A percentile compares a stretch with the other conserved stretches of the same genome.
Evolutionary conservation across 53 echinoderm and acorn worm genomes (phyloP).

Genomic region (Arbacia lixula): DNA sequence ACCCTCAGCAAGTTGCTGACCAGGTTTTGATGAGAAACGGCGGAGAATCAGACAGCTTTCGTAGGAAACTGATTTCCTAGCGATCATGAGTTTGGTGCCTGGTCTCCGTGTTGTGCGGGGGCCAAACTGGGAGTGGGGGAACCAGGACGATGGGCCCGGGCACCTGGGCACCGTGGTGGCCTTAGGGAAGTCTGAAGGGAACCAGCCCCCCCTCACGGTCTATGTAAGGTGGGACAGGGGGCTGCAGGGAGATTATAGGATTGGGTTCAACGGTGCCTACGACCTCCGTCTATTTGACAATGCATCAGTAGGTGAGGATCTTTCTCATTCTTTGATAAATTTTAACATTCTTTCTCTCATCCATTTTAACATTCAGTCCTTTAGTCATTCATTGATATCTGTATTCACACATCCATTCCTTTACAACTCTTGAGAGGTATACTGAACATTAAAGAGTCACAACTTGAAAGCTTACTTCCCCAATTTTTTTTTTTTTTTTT

Average conservation of each 20-base stretch:
- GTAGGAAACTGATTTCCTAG: too few relatives aligned
- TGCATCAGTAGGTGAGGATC: slow-evolving; percentile 29
- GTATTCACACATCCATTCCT: too few relatives aligned
- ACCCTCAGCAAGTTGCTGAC: too few relatives aligned
- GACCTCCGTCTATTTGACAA: slow-evolving; percentile 48
- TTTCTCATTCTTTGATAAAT: not conserved
- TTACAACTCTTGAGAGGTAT: too few relatives aligned
- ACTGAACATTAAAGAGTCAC: too few relatives aligned
- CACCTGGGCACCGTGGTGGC: slow-evolving; percentile 43
- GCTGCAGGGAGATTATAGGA: slow-evolving; percentile 43
- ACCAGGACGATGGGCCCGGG: slow-evolving; percentile 44
- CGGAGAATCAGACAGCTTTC: too few relatives aligned
- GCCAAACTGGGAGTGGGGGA: slow-evolving; percentile 38
- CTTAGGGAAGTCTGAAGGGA: not conserved
- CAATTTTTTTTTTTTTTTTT: too few relatives aligned
- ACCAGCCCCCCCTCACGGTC: not conserved
- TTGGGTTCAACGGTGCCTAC: slow-evolving; percentile 28
- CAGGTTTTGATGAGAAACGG: too few relatives aligned
- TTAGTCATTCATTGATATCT: too few relatives aligned
- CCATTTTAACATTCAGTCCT: too few relatives aligned
- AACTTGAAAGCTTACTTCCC: too few relatives aligned
- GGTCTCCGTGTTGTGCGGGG: slow-evolving; percentile 47
- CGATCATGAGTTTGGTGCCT: slow-evolving; percentile 7
- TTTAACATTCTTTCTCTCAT: too few relatives aligned
- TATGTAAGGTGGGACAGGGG: slow-evolving; percentile 53